Evolutionary conservation across 2,113 vertebrate genomes (phyloP).

Genomic region (Sander lucioperca): DNA sequence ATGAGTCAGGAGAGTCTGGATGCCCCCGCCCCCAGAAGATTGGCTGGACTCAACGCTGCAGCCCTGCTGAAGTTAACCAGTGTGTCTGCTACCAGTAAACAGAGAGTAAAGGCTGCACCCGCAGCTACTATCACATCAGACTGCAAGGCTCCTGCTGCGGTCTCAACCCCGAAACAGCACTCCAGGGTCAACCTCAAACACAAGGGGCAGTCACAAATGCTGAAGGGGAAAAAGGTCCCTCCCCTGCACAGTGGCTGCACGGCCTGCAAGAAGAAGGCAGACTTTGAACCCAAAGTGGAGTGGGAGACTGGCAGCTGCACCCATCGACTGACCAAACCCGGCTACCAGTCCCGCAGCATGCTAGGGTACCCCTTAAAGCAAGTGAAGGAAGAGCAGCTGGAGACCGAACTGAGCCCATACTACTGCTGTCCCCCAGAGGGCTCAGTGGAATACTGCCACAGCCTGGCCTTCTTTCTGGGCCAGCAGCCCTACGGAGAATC

Average conservation of each 20-base stretch:
- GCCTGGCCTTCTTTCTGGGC: constrained; percentile 92
- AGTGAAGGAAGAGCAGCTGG: constrained; percentile 84
- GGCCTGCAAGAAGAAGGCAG: constrained; percentile 85
- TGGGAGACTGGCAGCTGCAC: constrained; percentile 70
- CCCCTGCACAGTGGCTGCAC: constrained; percentile 78
- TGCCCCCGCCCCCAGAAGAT: constrained; percentile 89
- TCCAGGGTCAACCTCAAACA: constrained; percentile 82
- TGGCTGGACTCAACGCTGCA: constrained; percentile 95
- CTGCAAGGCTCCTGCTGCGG: constrained; percentile 38
- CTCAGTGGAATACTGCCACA: constrained; percentile 89
- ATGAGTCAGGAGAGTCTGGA: constrained; percentile 70
- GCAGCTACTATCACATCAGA: constrained; percentile 75
- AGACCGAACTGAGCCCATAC: constrained; percentile 83
- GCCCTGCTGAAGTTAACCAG: constrained; percentile 95
- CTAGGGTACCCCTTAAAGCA: constrained; percentile 81
- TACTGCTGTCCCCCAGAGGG: constrained; percentile 85
- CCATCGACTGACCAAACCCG: constrained; percentile 75
- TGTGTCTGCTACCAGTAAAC: constrained; percentile 82
- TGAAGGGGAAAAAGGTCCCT: constrained; percentile 49
- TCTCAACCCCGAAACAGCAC: constrained; percentile 51
- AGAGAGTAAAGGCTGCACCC: constrained; percentile 71
- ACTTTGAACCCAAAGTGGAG: constrained; percentile 80
- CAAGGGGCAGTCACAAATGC: constrained; percentile 62
- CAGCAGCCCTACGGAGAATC: constrained; percentile 78
- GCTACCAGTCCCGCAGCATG: constrained; percentile 81